A percentile compares a stretch with the other conserved stretches of the same genome.
Evolutionary conservation across 2,888 invertebrate genomes (phyloP).

Genomic region (Phoronis australis): DNA sequence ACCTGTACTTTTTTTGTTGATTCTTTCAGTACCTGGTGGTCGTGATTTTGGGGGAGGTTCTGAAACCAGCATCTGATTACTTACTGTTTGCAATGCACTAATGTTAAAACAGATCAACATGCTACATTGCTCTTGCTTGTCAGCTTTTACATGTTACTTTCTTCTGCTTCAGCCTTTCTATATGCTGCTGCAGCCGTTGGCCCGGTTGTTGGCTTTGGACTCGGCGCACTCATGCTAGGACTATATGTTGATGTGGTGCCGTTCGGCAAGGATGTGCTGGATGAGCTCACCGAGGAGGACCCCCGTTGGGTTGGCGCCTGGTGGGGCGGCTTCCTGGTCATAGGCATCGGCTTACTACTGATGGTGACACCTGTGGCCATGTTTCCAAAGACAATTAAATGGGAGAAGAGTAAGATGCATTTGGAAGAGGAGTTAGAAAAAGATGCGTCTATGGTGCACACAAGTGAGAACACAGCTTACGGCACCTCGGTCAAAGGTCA

Average conservation of each 20-base stretch:
- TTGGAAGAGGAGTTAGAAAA: conserved; percentile 20
- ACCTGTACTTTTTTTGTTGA: too few species aligned
- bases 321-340: conserved; percentile 75
- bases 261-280: conserved; percentile 25
- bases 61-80: too few species aligned
- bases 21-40: too few species aligned
- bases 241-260: conserved; percentile 89
- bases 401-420: conserved; percentile 28
- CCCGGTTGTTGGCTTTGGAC: conserved; percentile 86
- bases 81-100: too few species aligned
- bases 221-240: conserved; percentile 84
- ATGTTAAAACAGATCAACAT: too few species aligned
- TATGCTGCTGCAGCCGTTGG: conserved; percentile 96
- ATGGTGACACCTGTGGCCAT: conserved; percentile 89
- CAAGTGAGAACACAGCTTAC: conserved; percentile 65
- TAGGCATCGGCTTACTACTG: conserved; percentile 75
- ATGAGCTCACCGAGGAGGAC: conserved; percentile 55
- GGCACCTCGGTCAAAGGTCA: conserved; percentile 86
- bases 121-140: too few species aligned
- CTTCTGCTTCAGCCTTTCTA: conserved; percentile 70
- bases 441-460: conserved; percentile 1
- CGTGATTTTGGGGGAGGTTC: too few species aligned
- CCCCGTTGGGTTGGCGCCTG: conserved; percentile 52
- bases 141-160: too few species aligned
- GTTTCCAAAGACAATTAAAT: conserved; percentile 67